Conservation (phyloP, 2,113 vertebrate species). For the Entomyzon cyanotis region DNA sequence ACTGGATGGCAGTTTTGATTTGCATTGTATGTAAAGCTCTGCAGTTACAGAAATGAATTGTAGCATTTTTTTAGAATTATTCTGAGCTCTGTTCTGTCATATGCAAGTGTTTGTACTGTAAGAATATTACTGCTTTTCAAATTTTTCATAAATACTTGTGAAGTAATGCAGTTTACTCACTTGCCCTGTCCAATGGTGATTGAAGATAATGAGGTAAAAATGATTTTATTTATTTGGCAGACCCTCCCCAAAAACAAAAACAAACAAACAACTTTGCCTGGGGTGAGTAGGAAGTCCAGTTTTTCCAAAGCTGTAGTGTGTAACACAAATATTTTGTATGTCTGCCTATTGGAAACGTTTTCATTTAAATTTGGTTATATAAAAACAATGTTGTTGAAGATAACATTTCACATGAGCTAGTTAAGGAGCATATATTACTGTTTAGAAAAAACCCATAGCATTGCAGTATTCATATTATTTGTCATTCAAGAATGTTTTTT, state of each 20-base stretch:
- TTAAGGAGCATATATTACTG: neutral
- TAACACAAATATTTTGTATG: constrained; percentile 68
- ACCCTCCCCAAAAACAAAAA: constrained; percentile 68
- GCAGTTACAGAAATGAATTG: neutral
- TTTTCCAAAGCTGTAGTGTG: constrained; percentile 67
- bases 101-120: constrained; percentile 49
- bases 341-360: constrained; percentile 62
- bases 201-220: constrained; percentile 72
- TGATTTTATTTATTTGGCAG: constrained; percentile 72
- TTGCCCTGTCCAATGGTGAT: constrained; percentile 64
- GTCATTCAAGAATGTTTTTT: neutral
- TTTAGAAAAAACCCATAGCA: neutral
- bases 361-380: constrained; percentile 54
- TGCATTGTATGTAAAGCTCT: constrained; percentile 7
- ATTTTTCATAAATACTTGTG: constrained; percentile 42
- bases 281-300: constrained; percentile 68
- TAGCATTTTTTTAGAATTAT: neutral
- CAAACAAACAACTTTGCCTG: constrained; percentile 70
- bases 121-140: constrained; percentile 55
- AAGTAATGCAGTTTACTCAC: constrained; percentile 66
- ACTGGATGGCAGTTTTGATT: neutral
- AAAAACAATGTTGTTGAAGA: constrained; percentile 36
- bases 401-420: constrained; percentile 9
- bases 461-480: neutral
- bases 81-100: constrained; percentile 10